Evolutionary conservation across 2,113 vertebrate genomes (phyloP), one percentile per base, ranked within the genome.

Genomic region (Poeciliopsis turrubarensis): DNA sequence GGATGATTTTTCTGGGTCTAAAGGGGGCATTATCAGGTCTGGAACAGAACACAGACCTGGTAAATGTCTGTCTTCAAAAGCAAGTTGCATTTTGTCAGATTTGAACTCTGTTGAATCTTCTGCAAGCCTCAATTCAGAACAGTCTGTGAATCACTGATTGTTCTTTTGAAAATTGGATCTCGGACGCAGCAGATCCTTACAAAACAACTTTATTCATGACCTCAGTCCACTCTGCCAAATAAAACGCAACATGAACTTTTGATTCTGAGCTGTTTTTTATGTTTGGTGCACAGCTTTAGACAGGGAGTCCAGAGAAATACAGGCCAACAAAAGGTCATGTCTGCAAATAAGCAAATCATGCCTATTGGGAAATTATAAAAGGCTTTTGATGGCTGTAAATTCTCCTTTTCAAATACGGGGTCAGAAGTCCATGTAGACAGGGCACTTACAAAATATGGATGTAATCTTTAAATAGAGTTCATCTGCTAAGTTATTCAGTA

Each of bases 1-100:
- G 81, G 82, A 70, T 85, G 85, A 82, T 89, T 89, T 57, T 85
- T 84, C 73, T 72, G 70, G 79, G 41, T 76, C 70, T 26, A 72
- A 69, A 68, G 44, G 63, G 70, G 77, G 74, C 62, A 78, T 83
- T 79, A 77, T 84, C 70, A 82, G 64, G 25, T 73, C 70, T 65
- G 37, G 19, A 64, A 71, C 65, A 31, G 73, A 89, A 84, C 80
- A 78, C 37, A 61, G 12, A 65, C 70, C 70, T 60, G 65, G 67
- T 68, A 82, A 79, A 89, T 74, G 81, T 80, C 34, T 37, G 34
- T 37, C 34, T 37, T 11, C 84, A 73, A 81, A 84, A 84, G 70
- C 73, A 82, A 61, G 65, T 37, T 62, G 32, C 75, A 71, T 74
- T 78, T 81, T 84, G 71, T 75, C 78, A 80, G 71, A 78, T 54